phyloP scores from a whole-genome alignment of 2,797 vertebrate species.

The Bovichtus diacanthus region DNA sequence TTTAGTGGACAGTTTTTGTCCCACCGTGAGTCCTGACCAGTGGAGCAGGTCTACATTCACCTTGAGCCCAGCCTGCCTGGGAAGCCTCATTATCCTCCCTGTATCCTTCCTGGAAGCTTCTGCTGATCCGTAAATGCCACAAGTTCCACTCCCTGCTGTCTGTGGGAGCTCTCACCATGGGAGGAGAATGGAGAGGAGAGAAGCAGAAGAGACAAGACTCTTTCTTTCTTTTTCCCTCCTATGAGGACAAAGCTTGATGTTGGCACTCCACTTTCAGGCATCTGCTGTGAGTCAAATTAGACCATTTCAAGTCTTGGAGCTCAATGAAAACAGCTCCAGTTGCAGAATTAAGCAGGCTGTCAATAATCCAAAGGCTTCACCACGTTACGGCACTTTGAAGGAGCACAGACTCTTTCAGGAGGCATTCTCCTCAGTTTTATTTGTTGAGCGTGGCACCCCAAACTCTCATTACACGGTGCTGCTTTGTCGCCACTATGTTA shows the following conservation, averaged over 20 bases:
- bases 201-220: slow-evolving; percentile 2
- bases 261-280: slow-evolving; percentile 37
- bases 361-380: neutral
- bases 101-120: slow-evolving; percentile 65
- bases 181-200: slow-evolving; percentile 15
- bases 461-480: slow-evolving; percentile 52
- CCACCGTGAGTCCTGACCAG: slow-evolving; percentile 34
- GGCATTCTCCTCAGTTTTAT: slow-evolving; percentile 18
- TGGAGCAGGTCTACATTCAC: slow-evolving; percentile 49
- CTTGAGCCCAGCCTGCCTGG: slow-evolving; percentile 56
- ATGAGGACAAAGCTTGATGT: slow-evolving; percentile 16
- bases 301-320: slow-evolving; percentile 29
- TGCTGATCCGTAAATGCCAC: slow-evolving; percentile 78
- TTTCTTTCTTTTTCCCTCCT: neutral
- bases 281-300: slow-evolving; percentile 43
- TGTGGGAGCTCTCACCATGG: slow-evolving; percentile 36
- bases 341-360: slow-evolving; percentile 22
- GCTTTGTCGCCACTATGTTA: slow-evolving; percentile 58
- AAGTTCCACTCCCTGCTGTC: slow-evolving; percentile 65
- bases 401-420: slow-evolving; percentile 11
- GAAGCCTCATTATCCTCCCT: slow-evolving; percentile 76
- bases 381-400: slow-evolving; percentile 19
- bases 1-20: slow-evolving; percentile 22
- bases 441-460: slow-evolving; percentile 35
- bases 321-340: slow-evolving; percentile 28